Conservation (phyloP, 1,140 invertebrate genomes). For the Drosophila sulfurigaster region DNA sequence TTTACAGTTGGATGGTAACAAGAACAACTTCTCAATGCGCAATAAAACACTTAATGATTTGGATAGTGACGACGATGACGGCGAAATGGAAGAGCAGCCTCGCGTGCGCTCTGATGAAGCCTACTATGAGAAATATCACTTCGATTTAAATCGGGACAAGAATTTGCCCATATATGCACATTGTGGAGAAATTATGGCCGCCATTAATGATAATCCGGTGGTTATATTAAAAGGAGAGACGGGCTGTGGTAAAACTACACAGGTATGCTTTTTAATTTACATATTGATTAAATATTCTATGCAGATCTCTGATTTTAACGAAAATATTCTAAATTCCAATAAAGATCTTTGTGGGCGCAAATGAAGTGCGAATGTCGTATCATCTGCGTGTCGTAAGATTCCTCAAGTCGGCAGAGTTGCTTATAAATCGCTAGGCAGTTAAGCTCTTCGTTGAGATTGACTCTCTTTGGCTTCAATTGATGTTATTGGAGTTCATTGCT, state of each 20-base stretch:
- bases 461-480: constrained; percentile 27
- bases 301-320: constrained; percentile 37
- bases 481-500: constrained; percentile 10
- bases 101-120: constrained; percentile 56
- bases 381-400: constrained; percentile 69
- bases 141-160: constrained; percentile 67
- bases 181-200: constrained; percentile 57
- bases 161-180: constrained; percentile 70
- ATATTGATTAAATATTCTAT: too few relatives aligned
- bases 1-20: constrained; percentile 2
- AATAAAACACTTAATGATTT: constrained; percentile 56
- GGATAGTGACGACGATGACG: constrained; percentile 61
- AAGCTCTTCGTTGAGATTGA: constrained; percentile 43
- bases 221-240: constrained; percentile 80
- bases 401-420: constrained; percentile 57
- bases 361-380: constrained; percentile 19
- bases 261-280: constrained; percentile 81
- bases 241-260: constrained; percentile 94
- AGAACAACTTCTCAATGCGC: not conserved
- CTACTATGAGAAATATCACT: constrained; percentile 65
- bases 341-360: constrained; percentile 63
- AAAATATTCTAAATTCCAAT: constrained; percentile 52
- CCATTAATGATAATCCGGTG: constrained; percentile 66
- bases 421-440: constrained; percentile 20
- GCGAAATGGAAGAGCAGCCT: constrained; percentile 23